Evolutionary conservation across 1,140 invertebrate species (phyloP).

Genomic region (Lepidurus packardi): DNA sequence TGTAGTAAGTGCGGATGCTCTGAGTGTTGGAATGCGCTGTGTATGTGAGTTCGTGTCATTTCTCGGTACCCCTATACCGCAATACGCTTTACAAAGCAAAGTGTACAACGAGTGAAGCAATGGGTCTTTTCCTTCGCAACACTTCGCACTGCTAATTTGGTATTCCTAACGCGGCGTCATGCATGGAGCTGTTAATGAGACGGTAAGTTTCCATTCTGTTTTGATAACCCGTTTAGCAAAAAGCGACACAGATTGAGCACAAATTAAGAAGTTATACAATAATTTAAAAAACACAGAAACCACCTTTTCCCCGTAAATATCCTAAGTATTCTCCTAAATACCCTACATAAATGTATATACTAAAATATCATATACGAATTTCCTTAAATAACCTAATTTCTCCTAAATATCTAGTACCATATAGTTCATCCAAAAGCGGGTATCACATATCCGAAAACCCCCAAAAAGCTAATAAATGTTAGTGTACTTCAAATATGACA

Average conservation of each 20-base stretch:
- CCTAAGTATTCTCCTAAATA: no score
- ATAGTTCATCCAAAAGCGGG: no score
- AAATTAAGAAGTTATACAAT: no score
- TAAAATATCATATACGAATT: no score
- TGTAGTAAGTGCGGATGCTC: neutral
- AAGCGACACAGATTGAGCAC: neutral
- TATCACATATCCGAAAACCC: no score
- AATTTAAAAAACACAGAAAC: no score
- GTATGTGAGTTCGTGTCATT: neutral
- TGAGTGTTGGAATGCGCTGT: neutral
- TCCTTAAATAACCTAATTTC: no score
- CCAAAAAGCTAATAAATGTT: neutral
- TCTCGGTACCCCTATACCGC: neutral
- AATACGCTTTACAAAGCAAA: neutral
- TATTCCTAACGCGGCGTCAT: neutral
- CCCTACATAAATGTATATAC: no score
- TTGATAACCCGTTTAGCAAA: neutral
- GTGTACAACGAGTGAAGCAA: constrained; percentile 2
- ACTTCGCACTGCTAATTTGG: neutral
- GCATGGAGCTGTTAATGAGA: neutral
- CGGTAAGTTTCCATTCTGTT: constrained; percentile 7
- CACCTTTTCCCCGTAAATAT: no score
- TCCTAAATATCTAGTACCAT: no score
- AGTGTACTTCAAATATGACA: neutral
- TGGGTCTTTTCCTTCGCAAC: neutral